Percentiles rank a stretch among this genome's conserved stretches.
These are phyloP conservation scores for Gallinago solitaria DNA, from an alignment of 2,797 vertebrate species.

Conservation along the genomic window DNA sequence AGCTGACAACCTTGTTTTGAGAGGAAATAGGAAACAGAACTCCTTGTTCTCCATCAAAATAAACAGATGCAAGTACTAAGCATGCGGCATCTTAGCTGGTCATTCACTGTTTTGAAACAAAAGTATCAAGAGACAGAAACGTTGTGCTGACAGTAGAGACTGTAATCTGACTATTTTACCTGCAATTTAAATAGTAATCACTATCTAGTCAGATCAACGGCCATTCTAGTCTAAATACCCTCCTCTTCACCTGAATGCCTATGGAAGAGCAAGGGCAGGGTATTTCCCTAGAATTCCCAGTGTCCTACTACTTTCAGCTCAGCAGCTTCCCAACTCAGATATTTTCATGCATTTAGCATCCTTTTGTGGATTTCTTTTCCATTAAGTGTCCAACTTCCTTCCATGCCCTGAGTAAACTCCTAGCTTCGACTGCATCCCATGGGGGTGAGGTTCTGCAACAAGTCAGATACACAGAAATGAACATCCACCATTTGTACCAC, in stretches of 20 bases:
- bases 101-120: not conserved
- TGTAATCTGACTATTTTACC: not conserved
- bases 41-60: not conserved
- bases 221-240: not conserved
- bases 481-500: not conserved
- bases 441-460: not conserved
- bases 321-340: not conserved
- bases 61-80: not conserved
- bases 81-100: not conserved
- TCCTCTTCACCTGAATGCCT: not conserved
- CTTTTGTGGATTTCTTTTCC: not conserved
- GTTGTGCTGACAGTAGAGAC: not conserved
- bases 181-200: not conserved
- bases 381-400: not conserved
- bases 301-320: not conserved
- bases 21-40: not conserved
- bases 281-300: not conserved
- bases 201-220: not conserved
- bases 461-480: not conserved
- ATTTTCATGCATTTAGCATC: not conserved
- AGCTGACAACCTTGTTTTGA: not conserved
- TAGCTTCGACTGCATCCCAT: not conserved
- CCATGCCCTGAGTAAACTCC: not conserved
- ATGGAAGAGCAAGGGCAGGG: not conserved
- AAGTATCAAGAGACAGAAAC: not conserved